These are phyloP conservation scores for Mormoops blainvillei DNA, from an alignment of 2,113 vertebrate genomes.

Conservation along the genomic window DNA sequence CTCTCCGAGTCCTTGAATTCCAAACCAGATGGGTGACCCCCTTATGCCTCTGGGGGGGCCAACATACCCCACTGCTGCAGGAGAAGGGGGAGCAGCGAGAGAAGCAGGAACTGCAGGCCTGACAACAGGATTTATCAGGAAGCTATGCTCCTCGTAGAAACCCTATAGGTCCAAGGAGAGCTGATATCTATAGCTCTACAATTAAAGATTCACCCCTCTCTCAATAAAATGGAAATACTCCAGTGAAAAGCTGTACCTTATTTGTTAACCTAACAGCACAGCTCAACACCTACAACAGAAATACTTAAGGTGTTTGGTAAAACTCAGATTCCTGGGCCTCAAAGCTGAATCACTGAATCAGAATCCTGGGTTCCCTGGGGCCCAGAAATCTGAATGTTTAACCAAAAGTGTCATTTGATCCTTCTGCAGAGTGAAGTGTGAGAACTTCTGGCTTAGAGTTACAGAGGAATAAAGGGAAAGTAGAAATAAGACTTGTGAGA, in stretches of 20 bases:
- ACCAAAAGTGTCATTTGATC: background rate
- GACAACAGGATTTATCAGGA: background rate
- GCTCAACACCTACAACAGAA: background rate
- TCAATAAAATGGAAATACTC: background rate
- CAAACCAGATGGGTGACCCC: background rate
- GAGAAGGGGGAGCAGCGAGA: no score
- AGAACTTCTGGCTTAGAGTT: background rate
- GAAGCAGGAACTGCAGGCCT: background rate
- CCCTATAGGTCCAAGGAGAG: background rate
- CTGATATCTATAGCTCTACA: background rate
- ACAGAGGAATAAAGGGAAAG: background rate
- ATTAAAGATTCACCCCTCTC: background rate
- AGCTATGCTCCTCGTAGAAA: background rate
- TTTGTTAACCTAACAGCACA: background rate
- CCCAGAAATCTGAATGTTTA: background rate
- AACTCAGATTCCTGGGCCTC: background rate
- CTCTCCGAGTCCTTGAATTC: background rate
- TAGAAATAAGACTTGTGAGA: background rate
- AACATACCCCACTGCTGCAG: background rate
- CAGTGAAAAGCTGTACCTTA: background rate
- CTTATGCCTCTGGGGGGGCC: background rate
- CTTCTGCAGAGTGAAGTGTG: background rate
- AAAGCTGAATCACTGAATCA: background rate
- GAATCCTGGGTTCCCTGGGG: background rate
- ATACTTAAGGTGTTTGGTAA: background rate